These are phyloP conservation scores for Perdita meconis DNA, from an alignment of 2,888 invertebrate genomes.

Conservation along the genomic window DNA sequence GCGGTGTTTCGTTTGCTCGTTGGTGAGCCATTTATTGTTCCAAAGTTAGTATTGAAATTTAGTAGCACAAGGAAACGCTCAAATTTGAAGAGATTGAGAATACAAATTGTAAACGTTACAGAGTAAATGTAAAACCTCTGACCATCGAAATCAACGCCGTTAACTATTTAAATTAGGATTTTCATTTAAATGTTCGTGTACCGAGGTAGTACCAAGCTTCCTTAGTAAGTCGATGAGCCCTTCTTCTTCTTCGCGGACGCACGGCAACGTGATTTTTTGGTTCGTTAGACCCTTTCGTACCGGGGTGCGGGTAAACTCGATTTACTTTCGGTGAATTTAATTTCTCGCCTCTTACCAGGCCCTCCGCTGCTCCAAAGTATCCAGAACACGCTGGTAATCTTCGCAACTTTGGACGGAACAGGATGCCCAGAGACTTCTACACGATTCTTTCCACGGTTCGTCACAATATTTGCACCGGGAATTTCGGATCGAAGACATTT, in stretches of 20 bases:
- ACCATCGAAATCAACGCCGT: constrained; percentile 30
- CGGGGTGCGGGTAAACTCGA: constrained; percentile 76
- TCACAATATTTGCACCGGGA: too few relatives aligned
- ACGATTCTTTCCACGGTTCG: too few relatives aligned
- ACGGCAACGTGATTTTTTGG: constrained; percentile 77
- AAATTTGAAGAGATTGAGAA: neutral
- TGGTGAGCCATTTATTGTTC: too few relatives aligned
- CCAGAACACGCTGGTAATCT: constrained; percentile 20
- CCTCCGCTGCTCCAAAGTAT: constrained; percentile 28
- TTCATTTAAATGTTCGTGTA: constrained; percentile 33
- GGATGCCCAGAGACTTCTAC: too few relatives aligned
- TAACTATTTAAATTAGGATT: constrained; percentile 53
- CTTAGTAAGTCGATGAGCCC: constrained; percentile 41
- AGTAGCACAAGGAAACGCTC: neutral
- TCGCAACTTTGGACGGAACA: neutral
- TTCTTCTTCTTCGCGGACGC: constrained; percentile 57
- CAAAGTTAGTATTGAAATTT: neutral
- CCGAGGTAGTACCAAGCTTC: neutral
- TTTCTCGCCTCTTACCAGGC: constrained; percentile 73
- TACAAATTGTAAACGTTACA: neutral
- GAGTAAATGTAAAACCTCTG: neutral
- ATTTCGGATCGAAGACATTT: too few relatives aligned
- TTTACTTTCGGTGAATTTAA: constrained; percentile 82
- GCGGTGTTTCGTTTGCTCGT: too few relatives aligned
- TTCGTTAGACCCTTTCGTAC: constrained; percentile 79